Evolutionary conservation across 92 coral and sea anemone genomes (phyloP), one percentile per base, ranked within the genome.

Genomic region (Palythoa caribaeorum): DNA sequence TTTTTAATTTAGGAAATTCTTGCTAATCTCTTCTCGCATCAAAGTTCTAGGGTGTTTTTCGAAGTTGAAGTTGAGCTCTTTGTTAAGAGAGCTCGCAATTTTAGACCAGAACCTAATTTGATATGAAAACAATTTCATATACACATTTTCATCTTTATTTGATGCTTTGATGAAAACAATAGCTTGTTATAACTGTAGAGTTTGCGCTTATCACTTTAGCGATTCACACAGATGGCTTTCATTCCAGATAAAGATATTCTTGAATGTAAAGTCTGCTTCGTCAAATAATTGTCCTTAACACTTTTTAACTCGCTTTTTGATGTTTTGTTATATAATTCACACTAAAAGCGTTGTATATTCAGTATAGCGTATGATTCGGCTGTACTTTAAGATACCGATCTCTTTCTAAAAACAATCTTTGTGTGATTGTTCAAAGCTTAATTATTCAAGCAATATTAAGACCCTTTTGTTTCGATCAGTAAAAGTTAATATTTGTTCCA

Each of bases 61-160:
- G 50, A 63, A 63, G 8, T 17, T 21, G 20, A 17, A 6, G 20
- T 17, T 63, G 28, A 63, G 70, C 37, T 19, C 70, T 63, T 63
- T 63, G 70, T 63, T 63, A 7, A n/a, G 8, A 63, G 5, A 63
- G 28, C 35, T 63, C 70, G 70, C 28, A n/a, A 36, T 28, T 28
- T 28, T 28, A 21, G 10, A 60, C 35, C 36, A 65, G 60, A 65
- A 81, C 66, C 76, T 81, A 44, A 68, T 70, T 81, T 81, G 74
- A 66, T 65, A 66, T 70, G 76, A 81, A 81, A 81, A 81, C 86
- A 81, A 81, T 28, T 77, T 68, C 39, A 81, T 81, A 81, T 81
- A 68, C 59, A 81, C 86, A 81, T 50, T 14, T 80, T 81, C 60
- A 35, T 68, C 57, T 81, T 40, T 20, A 62, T 38, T 80, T 20